Evolutionary conservation across 2,888 invertebrate genomes (phyloP).

Genomic region (Lumbricus terrestris): DNA sequence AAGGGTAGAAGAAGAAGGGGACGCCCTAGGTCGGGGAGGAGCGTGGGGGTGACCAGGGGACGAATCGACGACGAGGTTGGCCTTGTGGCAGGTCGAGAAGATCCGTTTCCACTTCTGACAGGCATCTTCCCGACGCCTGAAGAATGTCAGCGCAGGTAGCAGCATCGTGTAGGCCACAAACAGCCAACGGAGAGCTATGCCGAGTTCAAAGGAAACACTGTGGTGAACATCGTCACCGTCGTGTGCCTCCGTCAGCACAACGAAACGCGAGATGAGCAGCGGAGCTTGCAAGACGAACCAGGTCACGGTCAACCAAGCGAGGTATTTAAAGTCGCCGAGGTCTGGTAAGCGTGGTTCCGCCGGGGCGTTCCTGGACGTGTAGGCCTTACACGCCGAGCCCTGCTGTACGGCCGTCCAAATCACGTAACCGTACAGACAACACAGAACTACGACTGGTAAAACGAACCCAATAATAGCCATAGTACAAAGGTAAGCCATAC

Average conservation of each 20-base stretch:
- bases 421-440: neutral
- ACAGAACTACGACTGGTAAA: neutral
- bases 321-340: neutral
- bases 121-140: neutral
- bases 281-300: neutral
- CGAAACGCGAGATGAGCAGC: neutral
- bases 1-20: neutral
- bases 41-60: neutral
- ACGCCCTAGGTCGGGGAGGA: neutral
- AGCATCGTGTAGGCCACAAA: neutral
- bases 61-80: neutral
- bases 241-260: neutral
- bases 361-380: neutral
- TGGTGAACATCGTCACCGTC: neutral
- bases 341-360: neutral
- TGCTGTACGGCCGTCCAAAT: neutral
- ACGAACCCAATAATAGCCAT: neutral
- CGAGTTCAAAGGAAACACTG: neutral
- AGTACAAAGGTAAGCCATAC: neutral
- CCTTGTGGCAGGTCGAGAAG: neutral
- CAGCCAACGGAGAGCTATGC: neutral
- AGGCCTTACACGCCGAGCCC: neutral
- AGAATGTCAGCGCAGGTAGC: neutral
- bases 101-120: neutral
- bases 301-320: neutral